A percentile compares a stretch with the other conserved stretches of the same genome.
Conservation (phyloP, 2,113 vertebrate species). For the Daphoenositta chrysoptera region DNA sequence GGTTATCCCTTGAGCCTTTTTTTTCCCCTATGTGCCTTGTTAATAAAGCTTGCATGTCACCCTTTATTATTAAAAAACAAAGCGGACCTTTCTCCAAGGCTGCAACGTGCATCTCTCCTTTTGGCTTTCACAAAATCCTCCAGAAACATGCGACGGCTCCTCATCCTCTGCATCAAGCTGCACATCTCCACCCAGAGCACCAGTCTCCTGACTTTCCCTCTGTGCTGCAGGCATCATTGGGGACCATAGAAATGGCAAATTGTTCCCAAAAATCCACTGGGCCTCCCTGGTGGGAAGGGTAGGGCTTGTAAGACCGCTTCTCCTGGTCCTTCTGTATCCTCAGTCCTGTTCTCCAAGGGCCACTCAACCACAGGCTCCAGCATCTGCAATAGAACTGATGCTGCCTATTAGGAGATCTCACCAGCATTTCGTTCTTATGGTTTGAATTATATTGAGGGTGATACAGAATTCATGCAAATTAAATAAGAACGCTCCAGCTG, state of each 20-base stretch:
- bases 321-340: not conserved
- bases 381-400: conserved; percentile 19
- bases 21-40: not conserved
- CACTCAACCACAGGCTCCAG: conserved; percentile 6
- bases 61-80: conserved; percentile 52
- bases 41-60: conserved; percentile 48
- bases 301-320: not conserved
- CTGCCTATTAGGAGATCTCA: conserved; percentile 5
- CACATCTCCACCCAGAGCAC: not conserved
- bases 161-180: not conserved
- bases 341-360: not conserved
- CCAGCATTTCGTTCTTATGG: not conserved
- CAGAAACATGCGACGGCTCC: not conserved
- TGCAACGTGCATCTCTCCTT: conserved; percentile 15
- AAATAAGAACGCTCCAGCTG: conserved; percentile 9
- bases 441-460: not conserved
- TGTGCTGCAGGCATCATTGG: not conserved
- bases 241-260: not conserved
- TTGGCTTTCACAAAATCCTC: not conserved
- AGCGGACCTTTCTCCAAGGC: conserved; percentile 40
- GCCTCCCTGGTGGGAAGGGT: not conserved
- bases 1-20: conserved; percentile 51
- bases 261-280: not conserved
- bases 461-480: conserved; percentile 6
- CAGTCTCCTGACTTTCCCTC: not conserved